A percentile compares a stretch with the other conserved stretches of the same genome.
phyloP scores from a whole-genome alignment of 2,888 invertebrate genomes.

The Meandrusa payeni region DNA sequence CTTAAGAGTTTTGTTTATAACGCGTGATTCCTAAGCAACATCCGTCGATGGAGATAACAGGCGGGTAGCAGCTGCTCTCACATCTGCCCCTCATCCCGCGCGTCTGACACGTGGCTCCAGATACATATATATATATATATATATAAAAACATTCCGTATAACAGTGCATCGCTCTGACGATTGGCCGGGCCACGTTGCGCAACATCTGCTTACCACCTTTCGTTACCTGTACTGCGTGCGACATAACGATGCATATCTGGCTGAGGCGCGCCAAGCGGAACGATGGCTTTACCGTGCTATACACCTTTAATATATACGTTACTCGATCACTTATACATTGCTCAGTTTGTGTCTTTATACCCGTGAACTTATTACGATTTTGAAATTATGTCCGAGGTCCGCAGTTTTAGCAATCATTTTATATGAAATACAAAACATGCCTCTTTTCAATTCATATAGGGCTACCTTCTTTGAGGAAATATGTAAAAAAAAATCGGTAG shows the following conservation, averaged over 20 bases:
- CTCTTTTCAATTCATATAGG: no score
- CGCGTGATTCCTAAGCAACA: constrained; percentile 42
- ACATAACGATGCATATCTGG: neutral
- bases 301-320: no score
- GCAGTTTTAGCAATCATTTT: no score
- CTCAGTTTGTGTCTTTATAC: no score
- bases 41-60: constrained; percentile 56
- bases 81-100: constrained; percentile 64
- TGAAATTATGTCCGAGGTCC: no score
- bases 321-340: no score
- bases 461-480: no score
- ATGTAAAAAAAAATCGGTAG: no score
- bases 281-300: no score
- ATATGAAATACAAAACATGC: no score
- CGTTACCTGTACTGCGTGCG: constrained; percentile 25
- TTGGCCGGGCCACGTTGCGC: constrained; percentile 18
- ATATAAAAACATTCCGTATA: constrained; percentile 30
- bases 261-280: neutral
- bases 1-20: constrained; percentile 15
- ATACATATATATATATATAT: constrained; percentile 34
- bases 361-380: no score
- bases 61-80: constrained; percentile 60
- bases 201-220: constrained; percentile 43
- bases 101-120: constrained; percentile 34
- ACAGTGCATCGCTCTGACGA: constrained; percentile 36